A percentile compares a stretch with the other conserved stretches of the same genome.
Evolutionary conservation across 2,797 vertebrate genomes (phyloP).

Genomic region (Anguilla megastoma): DNA sequence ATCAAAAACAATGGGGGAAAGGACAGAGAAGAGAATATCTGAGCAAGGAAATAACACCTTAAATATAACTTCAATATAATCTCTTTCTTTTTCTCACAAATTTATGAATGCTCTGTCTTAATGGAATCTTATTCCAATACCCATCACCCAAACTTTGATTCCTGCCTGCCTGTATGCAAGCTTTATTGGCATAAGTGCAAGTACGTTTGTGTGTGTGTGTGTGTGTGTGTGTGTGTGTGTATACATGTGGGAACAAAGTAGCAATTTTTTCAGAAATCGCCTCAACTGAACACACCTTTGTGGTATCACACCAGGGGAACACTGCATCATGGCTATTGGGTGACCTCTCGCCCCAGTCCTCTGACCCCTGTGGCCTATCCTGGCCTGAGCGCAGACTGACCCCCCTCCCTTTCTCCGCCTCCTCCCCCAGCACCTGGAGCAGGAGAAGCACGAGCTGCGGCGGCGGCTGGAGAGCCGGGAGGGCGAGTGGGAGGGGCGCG

Average conservation of each 20-base stretch:
- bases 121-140: neutral
- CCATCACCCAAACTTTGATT: neutral
- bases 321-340: neutral
- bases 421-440: conserved; percentile 88
- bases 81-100: neutral
- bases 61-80: neutral
- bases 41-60: neutral
- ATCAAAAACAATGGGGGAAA: neutral
- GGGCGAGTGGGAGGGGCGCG: conserved; percentile 95
- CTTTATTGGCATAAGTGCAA: neutral
- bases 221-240: neutral
- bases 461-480: conserved; percentile 89
- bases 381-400: neutral
- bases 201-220: neutral
- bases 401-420: neutral
- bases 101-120: neutral
- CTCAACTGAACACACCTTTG: neutral
- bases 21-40: neutral
- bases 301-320: neutral
- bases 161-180: neutral
- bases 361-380: neutral
- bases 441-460: conserved; percentile 93
- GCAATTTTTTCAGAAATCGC: neutral
- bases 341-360: neutral
- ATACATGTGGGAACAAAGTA: neutral